A percentile compares a stretch with the other conserved stretches of the same genome.
Conservation (phyloP, 2,113 vertebrate species). For the Phaethornis superciliosus region DNA sequence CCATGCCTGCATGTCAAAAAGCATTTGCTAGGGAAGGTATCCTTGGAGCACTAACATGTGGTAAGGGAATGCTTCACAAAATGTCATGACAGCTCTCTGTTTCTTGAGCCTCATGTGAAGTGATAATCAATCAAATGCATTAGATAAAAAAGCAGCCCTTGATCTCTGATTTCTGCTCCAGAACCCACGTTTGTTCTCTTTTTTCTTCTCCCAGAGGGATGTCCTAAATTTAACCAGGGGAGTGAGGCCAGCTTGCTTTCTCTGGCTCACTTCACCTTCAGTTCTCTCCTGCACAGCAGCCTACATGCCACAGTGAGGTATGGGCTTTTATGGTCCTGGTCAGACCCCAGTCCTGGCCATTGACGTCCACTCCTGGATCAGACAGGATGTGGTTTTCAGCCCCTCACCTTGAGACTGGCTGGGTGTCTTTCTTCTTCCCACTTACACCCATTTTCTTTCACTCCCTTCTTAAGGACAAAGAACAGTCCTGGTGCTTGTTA, state of each 20-base stretch:
- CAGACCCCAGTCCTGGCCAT: background rate
- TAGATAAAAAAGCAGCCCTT: background rate
- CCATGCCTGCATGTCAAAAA: background rate
- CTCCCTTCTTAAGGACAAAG: background rate
- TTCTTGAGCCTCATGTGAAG: background rate
- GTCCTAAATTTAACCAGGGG: background rate
- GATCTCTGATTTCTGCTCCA: background rate
- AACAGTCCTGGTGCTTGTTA: background rate
- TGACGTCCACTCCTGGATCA: background rate
- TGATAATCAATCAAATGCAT: background rate
- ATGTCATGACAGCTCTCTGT: background rate
- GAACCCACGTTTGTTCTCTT: background rate
- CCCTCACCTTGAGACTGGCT: background rate
- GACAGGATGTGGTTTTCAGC: background rate
- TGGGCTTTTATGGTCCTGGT: background rate
- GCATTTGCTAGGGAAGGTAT: background rate
- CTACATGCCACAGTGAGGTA: rapidly evolving
- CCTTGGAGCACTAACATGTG: background rate
- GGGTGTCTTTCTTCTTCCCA: background rate
- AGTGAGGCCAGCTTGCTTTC: background rate
- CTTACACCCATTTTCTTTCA: background rate
- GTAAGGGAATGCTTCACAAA: background rate
- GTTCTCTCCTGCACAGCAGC: background rate
- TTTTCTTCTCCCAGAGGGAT: background rate
- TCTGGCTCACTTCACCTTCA: background rate